A percentile compares a stretch with the other conserved stretches of the same genome.
Evolutionary conservation across 30 jellyfish, hydroid and myxozoan species (phyloP).

Genomic region (Phacellophora camtschatica): DNA sequence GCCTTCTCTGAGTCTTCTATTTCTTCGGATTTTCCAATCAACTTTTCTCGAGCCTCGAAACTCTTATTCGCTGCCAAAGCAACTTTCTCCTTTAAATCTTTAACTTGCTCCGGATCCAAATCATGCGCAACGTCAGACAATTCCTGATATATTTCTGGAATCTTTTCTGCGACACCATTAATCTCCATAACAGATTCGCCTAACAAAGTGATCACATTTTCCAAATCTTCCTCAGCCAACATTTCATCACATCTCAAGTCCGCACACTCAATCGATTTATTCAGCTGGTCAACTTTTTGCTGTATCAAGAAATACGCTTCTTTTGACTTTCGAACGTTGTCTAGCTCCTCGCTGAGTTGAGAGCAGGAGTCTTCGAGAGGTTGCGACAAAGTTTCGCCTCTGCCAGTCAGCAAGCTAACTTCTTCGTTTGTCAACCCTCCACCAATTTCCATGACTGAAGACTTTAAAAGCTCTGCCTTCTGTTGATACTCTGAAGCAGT

Average conservation of each 20-base stretch:
- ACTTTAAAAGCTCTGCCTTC: background rate
- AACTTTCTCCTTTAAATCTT: background rate
- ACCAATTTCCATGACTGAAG: background rate
- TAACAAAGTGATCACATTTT: background rate
- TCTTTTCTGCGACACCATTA: constrained; percentile 11
- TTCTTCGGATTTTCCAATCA: constrained; percentile 2
- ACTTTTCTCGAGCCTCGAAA: constrained; percentile 3
- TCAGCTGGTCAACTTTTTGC: background rate
- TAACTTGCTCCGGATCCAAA: constrained; percentile 2
- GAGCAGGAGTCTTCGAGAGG: background rate
- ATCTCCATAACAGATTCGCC: constrained; percentile 37
- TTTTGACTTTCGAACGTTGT: background rate
- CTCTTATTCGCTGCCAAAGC: constrained; percentile 5
- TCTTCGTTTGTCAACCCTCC: background rate
- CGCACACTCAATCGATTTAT: background rate
- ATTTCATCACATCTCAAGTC: constrained; percentile 38
- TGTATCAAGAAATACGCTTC: background rate
- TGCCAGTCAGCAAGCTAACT: background rate
- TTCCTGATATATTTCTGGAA: constrained; percentile 9
- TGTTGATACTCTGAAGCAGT: background rate
- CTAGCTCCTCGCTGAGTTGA: background rate
- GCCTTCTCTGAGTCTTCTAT: constrained; percentile 8
- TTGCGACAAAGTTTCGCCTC: background rate
- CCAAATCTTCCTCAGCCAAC: constrained; percentile 1
- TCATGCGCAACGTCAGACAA: background rate